Percentiles rank a stretch among this genome's conserved stretches.
Evolutionary conservation across 1,140 invertebrate species (phyloP).

Genomic region (Solenopsis invicta): DNA sequence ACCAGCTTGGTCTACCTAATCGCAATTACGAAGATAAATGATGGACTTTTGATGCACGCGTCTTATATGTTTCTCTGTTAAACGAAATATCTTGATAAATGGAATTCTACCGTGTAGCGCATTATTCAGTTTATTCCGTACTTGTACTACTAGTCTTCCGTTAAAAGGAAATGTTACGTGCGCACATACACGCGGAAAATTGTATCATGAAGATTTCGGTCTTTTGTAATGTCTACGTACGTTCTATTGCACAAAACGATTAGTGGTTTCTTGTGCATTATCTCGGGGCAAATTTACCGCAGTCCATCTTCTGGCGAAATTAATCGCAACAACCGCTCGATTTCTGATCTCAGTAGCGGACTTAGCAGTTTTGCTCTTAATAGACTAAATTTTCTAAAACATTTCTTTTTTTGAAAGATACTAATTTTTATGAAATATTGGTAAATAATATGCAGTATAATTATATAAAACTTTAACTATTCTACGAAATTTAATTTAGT

Average conservation of each 20-base stretch:
- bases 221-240: neutral
- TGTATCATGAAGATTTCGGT: slow-evolving; percentile 33
- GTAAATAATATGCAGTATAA: neutral
- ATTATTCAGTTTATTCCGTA: neutral
- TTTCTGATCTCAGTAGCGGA: neutral
- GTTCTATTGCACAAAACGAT: slow-evolving; percentile 14
- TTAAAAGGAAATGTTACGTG: slow-evolving; percentile 7
- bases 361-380: neutral
- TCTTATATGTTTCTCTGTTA: slow-evolving; percentile 1
- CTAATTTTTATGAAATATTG: neutral
- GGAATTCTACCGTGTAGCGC: too few species aligned
- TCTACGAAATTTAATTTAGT: neutral
- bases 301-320: slow-evolving; percentile 26
- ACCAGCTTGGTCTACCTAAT: neutral
- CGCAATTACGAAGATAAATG: slow-evolving; percentile 15
- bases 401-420: neutral
- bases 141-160: slow-evolving; percentile 2
- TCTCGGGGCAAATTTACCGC: slow-evolving; percentile 31
- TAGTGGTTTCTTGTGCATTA: slow-evolving; percentile 34
- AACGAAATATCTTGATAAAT: neutral
- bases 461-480: neutral
- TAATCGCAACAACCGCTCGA: slow-evolving; percentile 8
- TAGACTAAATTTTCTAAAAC: neutral
- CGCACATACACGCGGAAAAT: neutral
- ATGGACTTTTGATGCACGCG: neutral